Evolutionary conservation across 2,113 vertebrate species (phyloP).

Genomic region (Callithrix jacchus): DNA sequence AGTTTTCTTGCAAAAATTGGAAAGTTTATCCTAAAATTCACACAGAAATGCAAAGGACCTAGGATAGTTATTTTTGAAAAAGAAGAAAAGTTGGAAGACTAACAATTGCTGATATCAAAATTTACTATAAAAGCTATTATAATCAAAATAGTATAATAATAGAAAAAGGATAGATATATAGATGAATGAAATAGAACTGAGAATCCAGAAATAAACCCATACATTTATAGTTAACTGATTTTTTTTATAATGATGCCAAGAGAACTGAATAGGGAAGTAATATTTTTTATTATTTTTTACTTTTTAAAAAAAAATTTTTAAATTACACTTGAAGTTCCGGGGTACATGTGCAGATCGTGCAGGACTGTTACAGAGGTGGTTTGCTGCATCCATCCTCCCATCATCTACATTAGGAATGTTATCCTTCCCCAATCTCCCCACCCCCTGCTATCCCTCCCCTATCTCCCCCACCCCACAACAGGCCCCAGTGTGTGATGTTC

Average conservation of each 20-base stretch:
- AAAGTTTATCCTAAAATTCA: not conserved
- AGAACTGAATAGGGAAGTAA: not conserved
- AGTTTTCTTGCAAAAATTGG: not conserved
- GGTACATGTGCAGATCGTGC: too few species aligned
- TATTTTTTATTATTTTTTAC: not conserved
- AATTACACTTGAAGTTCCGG: too few species aligned
- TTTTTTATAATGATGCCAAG: not conserved
- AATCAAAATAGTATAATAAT: not conserved
- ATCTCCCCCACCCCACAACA: too few species aligned
- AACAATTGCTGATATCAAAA: not conserved
- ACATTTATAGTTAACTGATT: not conserved
- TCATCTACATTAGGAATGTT: too few species aligned
- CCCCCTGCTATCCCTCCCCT: too few species aligned
- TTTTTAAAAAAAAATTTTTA: too few species aligned
- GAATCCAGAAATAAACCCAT: not conserved
- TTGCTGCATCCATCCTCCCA: too few species aligned
- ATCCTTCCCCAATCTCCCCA: too few species aligned
- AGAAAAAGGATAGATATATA: not conserved
- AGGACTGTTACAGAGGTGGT: too few species aligned
- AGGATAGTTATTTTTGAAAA: not conserved
- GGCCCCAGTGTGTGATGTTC: too few species aligned
- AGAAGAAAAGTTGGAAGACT: not conserved
- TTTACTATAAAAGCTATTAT: not conserved
- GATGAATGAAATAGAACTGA: not conserved
- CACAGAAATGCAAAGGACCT: not conserved